These are phyloP conservation scores for Oncorhynchus keta DNA, from an alignment of 2,113 vertebrate species.

Conservation along the genomic window DNA sequence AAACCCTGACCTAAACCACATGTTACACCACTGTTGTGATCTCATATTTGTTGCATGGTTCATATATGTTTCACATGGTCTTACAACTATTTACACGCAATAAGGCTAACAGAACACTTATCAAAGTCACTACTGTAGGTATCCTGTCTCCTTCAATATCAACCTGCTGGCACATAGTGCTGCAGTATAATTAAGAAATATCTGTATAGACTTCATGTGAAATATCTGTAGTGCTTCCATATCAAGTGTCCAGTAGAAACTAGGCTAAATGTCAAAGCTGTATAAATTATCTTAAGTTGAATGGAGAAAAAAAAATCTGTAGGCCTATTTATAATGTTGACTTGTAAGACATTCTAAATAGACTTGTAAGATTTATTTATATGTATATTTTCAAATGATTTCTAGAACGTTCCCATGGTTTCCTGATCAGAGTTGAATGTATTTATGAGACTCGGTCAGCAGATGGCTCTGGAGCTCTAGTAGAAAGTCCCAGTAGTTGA, in stretches of 20 bases:
- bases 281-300: too few relatives aligned
- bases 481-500: not conserved
- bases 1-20: conserved; percentile 9
- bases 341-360: too few relatives aligned
- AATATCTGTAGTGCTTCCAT: too few relatives aligned
- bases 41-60: conserved; percentile 21
- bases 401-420: not conserved
- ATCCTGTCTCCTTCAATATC: too few relatives aligned
- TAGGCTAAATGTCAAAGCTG: too few relatives aligned
- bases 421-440: not conserved
- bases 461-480: not conserved
- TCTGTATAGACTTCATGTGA: too few relatives aligned
- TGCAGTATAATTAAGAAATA: too few relatives aligned
- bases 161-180: too few relatives aligned
- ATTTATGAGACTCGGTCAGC: not conserved
- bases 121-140: not conserved
- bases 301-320: too few relatives aligned
- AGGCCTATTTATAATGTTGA: too few relatives aligned
- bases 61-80: not conserved
- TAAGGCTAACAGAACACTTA: not conserved
- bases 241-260: too few relatives aligned
- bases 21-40: not conserved
- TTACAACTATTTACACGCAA: not conserved
- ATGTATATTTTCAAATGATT: not conserved
- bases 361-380: too few relatives aligned